Evolutionary conservation across 2,113 vertebrate species (phyloP), one percentile per base, ranked within the genome.

Genomic region (Boulengeromyrus knoepffleri): DNA sequence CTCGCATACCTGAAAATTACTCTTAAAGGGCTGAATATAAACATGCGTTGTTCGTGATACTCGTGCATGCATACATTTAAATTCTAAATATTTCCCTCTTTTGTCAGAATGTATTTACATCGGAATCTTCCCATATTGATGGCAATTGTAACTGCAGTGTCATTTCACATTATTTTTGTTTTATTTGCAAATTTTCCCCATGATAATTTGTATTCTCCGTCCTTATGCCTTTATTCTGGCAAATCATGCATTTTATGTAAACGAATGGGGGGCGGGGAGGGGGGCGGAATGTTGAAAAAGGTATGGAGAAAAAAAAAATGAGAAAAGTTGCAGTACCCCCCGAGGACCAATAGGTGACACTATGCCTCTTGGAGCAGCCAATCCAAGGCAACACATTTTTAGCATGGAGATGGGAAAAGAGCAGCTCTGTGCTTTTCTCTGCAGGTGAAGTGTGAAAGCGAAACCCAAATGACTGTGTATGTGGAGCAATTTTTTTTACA

Each of bases 301-400:
- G n/a, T 3, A 49, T 24, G 21, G 45, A 17, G 21, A 12, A 27
- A 88, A 58, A 58, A 56, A 49, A 24, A 50, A 27, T 31, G 8
- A 5, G 6, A 27, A 39, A 46, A 46, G 19, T 31, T 66, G 86
- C 89, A 90, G 85, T 87, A 39, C 31, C 88, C 36, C 42, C 36
- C 0, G 1, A 46, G 17, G 66, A 88, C 91, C 91, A 89, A 90
- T 90, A 91, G 91, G 90, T 90, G 91, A 90, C 89, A 90, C 91
- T 91, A 85, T 90, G 52, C 84, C 88, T 88, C 88, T 85, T 90
- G 52, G 47, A 84, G 89, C 87, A 89, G 66, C 31, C 50, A 56
- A 85, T 45, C 39, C 21, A 19, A 58, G 88, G 62, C 12, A 3
- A 39, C 24, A 21, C 52, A 39, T 50, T 39, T 56, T 87, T 27